Evolutionary conservation across 2,113 vertebrate species (phyloP).

Genomic region (Pteruthius melanotis): DNA sequence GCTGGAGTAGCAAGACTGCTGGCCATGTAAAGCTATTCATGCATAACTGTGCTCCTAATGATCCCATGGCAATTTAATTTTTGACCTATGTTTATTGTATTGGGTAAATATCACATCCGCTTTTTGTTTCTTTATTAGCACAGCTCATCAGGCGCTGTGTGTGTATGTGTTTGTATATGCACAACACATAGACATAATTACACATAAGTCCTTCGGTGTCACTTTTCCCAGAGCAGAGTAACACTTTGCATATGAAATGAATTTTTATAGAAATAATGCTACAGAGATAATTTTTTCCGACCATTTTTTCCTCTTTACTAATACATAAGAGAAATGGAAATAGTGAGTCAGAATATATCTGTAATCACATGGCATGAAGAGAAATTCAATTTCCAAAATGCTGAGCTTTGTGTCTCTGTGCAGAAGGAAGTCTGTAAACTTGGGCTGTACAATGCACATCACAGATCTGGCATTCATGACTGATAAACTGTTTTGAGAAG

Average conservation of each 20-base stretch:
- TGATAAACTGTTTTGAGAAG: background rate
- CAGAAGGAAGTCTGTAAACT: background rate
- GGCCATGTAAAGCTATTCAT: background rate
- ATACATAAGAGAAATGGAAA: conserved; percentile 19
- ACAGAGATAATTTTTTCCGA: background rate
- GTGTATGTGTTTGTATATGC: conserved; percentile 8
- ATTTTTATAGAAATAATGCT: conserved; percentile 23
- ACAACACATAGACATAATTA: conserved; percentile 36
- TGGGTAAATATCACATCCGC: background rate
- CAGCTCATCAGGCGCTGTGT: background rate
- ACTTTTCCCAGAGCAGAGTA: background rate
- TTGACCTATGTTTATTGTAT: conserved; percentile 28
- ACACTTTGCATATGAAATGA: conserved; percentile 34
- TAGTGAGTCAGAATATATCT: background rate
- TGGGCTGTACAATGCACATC: background rate
- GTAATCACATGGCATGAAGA: background rate
- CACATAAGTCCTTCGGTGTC: background rate
- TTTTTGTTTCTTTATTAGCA: conserved; percentile 30
- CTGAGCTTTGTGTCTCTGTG: background rate
- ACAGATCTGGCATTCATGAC: background rate
- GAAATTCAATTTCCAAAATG: conserved; percentile 17
- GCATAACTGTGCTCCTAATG: background rate
- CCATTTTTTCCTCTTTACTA: background rate
- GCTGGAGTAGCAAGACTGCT: background rate
- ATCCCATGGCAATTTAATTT: background rate